Evolutionary conservation across 2,113 vertebrate genomes (phyloP).

Genomic region (Hippocampus guttulatus): DNA sequence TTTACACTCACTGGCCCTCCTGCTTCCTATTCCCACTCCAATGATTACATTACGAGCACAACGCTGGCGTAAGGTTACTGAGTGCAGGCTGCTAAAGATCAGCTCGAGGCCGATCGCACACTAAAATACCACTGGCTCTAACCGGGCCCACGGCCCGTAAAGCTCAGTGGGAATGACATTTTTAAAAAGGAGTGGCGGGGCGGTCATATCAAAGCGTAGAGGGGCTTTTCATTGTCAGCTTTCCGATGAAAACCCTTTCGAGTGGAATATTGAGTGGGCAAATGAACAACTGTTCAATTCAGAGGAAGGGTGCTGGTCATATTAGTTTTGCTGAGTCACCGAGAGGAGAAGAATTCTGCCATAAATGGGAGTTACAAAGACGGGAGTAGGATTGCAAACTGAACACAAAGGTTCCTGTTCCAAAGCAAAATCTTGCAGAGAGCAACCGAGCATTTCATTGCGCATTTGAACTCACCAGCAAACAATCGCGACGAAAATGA

Average conservation of each 20-base stretch:
- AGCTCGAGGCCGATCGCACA: slow-evolving; percentile 39
- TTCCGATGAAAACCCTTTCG: slow-evolving; percentile 51
- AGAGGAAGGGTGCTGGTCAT: slow-evolving; percentile 24
- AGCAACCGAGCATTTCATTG: neutral
- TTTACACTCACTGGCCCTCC: slow-evolving; percentile 69
- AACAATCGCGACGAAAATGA: slow-evolving; percentile 89
- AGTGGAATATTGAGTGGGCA: slow-evolving; percentile 48
- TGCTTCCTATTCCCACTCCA: slow-evolving; percentile 70
- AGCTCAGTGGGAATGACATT: slow-evolving; percentile 23
- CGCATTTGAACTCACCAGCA: slow-evolving; percentile 80
- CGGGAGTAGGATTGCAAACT: neutral
- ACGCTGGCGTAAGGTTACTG: slow-evolving; percentile 70
- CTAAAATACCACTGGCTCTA: slow-evolving; percentile 39
- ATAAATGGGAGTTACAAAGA: slow-evolving; percentile 33
- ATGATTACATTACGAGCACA: slow-evolving; percentile 73
- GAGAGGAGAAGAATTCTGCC: slow-evolving; percentile 32
- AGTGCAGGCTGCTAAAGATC: slow-evolving; percentile 55
- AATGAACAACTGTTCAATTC: slow-evolving; percentile 38
- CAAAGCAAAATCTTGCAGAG: neutral
- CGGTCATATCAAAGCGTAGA: slow-evolving; percentile 41
- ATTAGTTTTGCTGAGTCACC: slow-evolving; percentile 53
- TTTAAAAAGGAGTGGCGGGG: neutral
- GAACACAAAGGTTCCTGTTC: slow-evolving; percentile 18
- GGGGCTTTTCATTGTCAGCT: slow-evolving; percentile 49
- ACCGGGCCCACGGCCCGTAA: slow-evolving; percentile 37